These are phyloP conservation scores for Apis florea DNA, from an alignment of 1,140 invertebrate species.

Conservation along the genomic window DNA sequence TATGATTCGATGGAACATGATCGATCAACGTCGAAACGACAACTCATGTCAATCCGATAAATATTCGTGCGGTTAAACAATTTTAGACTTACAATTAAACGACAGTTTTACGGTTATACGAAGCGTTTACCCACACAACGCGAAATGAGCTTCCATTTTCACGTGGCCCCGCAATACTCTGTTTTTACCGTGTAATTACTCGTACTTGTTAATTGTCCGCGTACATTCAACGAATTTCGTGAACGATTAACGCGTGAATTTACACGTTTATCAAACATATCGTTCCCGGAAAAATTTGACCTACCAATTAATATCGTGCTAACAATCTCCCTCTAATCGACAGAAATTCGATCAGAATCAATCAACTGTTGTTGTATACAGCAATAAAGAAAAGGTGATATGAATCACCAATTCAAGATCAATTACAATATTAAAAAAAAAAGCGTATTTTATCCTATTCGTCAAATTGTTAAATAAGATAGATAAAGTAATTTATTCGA, in stretches of 20 bases:
- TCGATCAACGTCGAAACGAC: background rate
- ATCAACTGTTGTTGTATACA: too few relatives aligned
- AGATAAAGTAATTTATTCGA: too few relatives aligned
- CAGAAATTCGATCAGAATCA: too few relatives aligned
- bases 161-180: background rate
- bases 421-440: too few relatives aligned
- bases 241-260: background rate
- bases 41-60: background rate
- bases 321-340: too few relatives aligned
- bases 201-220: background rate
- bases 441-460: too few relatives aligned
- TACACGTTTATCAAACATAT: background rate
- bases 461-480: too few relatives aligned
- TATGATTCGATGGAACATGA: background rate
- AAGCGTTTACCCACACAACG: background rate
- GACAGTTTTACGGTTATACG: background rate
- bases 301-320: too few relatives aligned
- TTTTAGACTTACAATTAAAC: constrained; percentile 4
- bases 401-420: too few relatives aligned
- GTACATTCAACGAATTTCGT: background rate
- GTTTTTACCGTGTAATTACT: constrained; percentile 7
- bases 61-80: background rate
- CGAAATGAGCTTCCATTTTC: constrained; percentile 12
- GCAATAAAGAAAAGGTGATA: too few relatives aligned
- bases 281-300: background rate